Evolutionary conservation across 2,797 vertebrate species (phyloP).

Genomic region (Poecile montanus): DNA sequence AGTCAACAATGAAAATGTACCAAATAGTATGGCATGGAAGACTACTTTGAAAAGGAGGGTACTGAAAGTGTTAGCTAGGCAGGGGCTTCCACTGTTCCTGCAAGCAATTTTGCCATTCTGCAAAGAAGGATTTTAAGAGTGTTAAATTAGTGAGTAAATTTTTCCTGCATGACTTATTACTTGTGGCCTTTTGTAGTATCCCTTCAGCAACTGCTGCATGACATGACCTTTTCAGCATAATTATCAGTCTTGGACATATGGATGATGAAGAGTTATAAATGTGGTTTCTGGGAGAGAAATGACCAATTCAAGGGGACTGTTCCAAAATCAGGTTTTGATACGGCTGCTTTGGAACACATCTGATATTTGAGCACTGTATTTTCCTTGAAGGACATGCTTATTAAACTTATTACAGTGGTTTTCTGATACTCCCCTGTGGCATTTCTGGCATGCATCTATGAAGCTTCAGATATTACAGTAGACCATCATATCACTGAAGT

Average conservation of each 20-base stretch:
- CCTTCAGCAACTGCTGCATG: not conserved
- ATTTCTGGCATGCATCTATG: not conserved
- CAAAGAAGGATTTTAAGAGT: not conserved
- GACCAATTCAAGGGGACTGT: not conserved
- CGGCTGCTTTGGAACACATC: not conserved
- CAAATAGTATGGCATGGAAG: not conserved
- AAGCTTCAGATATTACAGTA: not conserved
- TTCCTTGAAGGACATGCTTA: not conserved
- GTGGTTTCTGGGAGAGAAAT: not conserved
- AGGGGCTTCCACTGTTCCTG: not conserved
- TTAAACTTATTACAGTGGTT: not conserved
- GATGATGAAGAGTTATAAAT: not conserved
- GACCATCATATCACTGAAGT: not conserved
- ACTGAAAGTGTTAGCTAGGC: not conserved
- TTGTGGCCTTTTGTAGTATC: constrained; percentile 23
- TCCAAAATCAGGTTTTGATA: not conserved
- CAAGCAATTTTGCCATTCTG: not conserved
- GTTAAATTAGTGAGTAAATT: not conserved
- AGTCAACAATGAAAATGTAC: not conserved
- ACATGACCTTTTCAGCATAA: constrained; percentile 35
- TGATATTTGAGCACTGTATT: not conserved
- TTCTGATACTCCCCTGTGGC: not conserved
- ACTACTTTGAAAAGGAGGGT: not conserved
- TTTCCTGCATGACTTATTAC: constrained; percentile 7
- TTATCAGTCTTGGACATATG: not conserved